These are phyloP conservation scores for Periophthalmus modestus DNA, from an alignment of 2,113 vertebrate species.

Conservation along the genomic window DNA sequence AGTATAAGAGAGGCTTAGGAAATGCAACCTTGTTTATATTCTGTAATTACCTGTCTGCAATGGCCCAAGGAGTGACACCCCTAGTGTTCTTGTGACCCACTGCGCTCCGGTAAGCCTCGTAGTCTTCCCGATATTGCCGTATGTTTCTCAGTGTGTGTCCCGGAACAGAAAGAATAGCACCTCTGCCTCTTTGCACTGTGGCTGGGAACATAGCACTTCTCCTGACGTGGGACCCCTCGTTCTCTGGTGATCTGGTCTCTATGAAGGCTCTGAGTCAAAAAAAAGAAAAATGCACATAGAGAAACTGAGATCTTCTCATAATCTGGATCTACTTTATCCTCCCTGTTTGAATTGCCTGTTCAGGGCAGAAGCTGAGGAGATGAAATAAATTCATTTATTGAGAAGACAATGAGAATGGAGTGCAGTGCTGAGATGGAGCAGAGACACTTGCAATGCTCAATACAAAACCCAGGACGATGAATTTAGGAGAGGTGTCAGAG, in stretches of 20 bases:
- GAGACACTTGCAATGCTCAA: constrained; percentile 8
- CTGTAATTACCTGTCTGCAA: constrained; percentile 84
- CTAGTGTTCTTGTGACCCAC: constrained; percentile 82
- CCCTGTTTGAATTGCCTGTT: constrained; percentile 9
- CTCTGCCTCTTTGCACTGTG: constrained; percentile 26
- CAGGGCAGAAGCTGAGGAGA: constrained; percentile 8
- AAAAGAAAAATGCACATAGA: neutral
- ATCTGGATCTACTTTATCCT: constrained; percentile 8
- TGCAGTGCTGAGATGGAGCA: constrained; percentile 14
- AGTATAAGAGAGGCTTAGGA: neutral
- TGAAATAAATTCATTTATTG: constrained; percentile 9
- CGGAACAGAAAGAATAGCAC: constrained; percentile 74
- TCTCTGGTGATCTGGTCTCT: constrained; percentile 72
- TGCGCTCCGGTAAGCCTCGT: constrained; percentile 78
- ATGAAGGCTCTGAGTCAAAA: constrained; percentile 51
- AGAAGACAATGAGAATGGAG: constrained; percentile 4
- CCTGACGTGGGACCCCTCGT: constrained; percentile 35
- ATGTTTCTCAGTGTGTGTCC: constrained; percentile 77
- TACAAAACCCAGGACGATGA: constrained; percentile 20
- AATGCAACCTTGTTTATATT: neutral
- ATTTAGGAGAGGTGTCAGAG: constrained; percentile 37
- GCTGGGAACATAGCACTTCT: constrained; percentile 16
- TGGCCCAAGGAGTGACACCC: constrained; percentile 85
- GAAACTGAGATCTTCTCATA: constrained; percentile 22
- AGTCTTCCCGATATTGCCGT: constrained; percentile 77